Base-by-base conservation (phyloP, 2,888 invertebrate genomes). In the Rhagophthalmus giganteus region DNA sequence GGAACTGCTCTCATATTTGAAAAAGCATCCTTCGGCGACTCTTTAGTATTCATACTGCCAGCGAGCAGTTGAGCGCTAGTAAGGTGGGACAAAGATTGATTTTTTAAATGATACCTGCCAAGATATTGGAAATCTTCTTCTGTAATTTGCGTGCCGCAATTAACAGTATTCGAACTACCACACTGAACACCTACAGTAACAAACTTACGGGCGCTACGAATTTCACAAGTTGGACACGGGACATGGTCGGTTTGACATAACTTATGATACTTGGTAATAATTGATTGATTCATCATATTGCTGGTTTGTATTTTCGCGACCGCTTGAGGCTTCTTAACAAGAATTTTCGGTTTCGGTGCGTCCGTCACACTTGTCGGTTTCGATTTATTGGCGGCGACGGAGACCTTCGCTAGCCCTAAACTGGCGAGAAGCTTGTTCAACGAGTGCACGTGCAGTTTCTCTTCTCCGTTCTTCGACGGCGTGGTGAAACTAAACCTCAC, bases 1-100 rank as follows among this genome's bases (percentile, higher is more conserved):
- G n/a, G n/a, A n/a, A n/a, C n/a, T n/a, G n/a, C n/a, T n/a, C n/a
- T n/a, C n/a, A n/a, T n/a, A n/a, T n/a, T n/a, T n/a, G n/a, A n/a
- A n/a, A n/a, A n/a, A n/a, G n/a, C n/a, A n/a, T n/a, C n/a, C n/a
- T n/a, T n/a, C n/a, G n/a, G n/a, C n/a, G n/a, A n/a, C n/a, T n/a
- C n/a, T n/a, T n/a, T n/a, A n/a, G n/a, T n/a, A n/a, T n/a, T n/a
- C n/a, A n/a, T n/a, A n/a, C n/a, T n/a, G n/a, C n/a, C n/a, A n/a
- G n/a, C n/a, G n/a, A n/a, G n/a, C n/a, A 75, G 57, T 56, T 74
- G 74, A 7, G 75, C 76, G 1, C 75, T 72, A 2, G 76, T 75
- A 10, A 74, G 44, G 13, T 68, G 64, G 7, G 74, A 73, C 34
- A 75, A 55, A 0, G 74, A 74, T 10, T 73, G 69, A 40, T 60